Conservation (phyloP, 2,797 vertebrate species). For the Pteropus rufus region DNA sequence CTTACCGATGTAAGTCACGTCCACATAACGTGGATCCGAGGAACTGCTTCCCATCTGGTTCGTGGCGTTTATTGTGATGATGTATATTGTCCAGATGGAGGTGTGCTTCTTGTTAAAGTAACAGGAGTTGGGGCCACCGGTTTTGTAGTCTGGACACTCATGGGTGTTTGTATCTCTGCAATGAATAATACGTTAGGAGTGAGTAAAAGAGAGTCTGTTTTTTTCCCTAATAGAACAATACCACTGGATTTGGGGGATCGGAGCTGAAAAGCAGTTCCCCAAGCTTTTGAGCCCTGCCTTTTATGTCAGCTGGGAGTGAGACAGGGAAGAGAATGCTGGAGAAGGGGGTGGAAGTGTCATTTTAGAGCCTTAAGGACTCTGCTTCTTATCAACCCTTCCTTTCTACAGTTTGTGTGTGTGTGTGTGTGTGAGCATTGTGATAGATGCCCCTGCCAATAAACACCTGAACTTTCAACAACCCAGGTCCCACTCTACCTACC, state of each 20-base stretch:
- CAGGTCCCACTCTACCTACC: rapidly evolving
- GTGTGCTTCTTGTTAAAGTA: constrained; percentile 93
- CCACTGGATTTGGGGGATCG: not conserved
- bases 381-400: not conserved
- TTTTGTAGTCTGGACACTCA: constrained; percentile 94
- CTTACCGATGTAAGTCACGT: constrained; percentile 92
- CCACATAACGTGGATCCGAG: constrained; percentile 89
- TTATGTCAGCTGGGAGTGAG: not conserved
- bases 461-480: not conserved
- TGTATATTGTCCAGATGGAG: constrained; percentile 89
- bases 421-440: not conserved
- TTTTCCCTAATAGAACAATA: not conserved
- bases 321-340: too few relatives aligned
- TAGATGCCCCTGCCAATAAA: not conserved
- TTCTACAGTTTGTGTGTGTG: not conserved
- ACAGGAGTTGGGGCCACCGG: constrained; percentile 91
- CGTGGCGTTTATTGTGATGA: constrained; percentile 91
- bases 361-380: not conserved
- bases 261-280: not conserved
- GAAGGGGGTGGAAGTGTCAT: not conserved
- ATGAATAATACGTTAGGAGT: constrained; percentile 35
- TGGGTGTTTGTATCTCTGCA: constrained; percentile 79
- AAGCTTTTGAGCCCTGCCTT: not conserved
- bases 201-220: not conserved
- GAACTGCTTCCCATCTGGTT: constrained; percentile 88